phyloP scores from a whole-genome alignment of 2,888 invertebrate species.

The Calameuta idolon region DNA sequence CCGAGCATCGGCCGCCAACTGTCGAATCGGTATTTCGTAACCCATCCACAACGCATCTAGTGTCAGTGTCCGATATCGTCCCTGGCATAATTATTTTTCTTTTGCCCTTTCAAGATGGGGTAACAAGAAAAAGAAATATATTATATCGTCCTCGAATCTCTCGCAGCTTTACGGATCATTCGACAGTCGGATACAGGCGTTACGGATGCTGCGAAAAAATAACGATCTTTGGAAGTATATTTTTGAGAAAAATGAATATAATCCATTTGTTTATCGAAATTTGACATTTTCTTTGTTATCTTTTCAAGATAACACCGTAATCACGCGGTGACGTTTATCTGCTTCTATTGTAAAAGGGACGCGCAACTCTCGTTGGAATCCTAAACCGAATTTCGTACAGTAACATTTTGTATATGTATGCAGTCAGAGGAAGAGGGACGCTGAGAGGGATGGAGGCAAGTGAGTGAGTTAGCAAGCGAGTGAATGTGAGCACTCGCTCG shows the following conservation, averaged over 20 bases:
- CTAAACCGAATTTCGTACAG: neutral
- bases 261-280: neutral
- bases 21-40: constrained; percentile 16
- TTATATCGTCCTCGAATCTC: neutral
- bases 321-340: neutral
- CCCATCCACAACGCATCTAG: constrained; percentile 5
- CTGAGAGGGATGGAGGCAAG: neutral
- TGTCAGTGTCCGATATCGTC: neutral
- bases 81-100: neutral
- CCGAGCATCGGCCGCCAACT: constrained; percentile 8
- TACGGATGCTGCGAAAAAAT: neutral
- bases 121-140: neutral
- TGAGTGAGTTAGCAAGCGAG: neutral
- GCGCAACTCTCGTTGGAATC: neutral
- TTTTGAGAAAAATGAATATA: neutral
- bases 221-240: too few species aligned
- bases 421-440: neutral
- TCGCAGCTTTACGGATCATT: neutral
- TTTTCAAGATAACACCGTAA: neutral
- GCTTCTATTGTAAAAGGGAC: neutral
- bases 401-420: neutral
- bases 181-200: neutral
- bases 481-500: constrained; percentile 51
- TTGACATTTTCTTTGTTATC: neutral
- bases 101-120: neutral